phyloP scores from a whole-genome alignment of 2,113 vertebrate species.

The Corydoras sp. region DNA sequence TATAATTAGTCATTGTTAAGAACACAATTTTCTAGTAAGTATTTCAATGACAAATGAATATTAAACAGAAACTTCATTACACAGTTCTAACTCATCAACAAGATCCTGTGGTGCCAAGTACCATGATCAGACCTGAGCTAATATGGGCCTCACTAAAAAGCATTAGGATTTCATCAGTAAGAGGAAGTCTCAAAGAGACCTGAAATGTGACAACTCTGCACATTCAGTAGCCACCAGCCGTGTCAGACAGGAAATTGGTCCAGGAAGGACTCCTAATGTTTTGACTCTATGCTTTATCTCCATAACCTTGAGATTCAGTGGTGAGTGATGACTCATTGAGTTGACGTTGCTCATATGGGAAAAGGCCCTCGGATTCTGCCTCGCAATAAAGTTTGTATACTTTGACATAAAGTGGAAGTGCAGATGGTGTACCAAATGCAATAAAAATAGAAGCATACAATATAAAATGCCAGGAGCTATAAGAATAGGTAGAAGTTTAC shows the following conservation, averaged over 20 bases:
- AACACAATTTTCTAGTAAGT: not conserved
- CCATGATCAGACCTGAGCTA: conserved; percentile 16
- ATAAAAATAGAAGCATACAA: not conserved
- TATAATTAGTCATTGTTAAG: not conserved
- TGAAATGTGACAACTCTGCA: conserved; percentile 35
- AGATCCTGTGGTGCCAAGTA: conserved; percentile 6
- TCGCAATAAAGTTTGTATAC: conserved; percentile 10
- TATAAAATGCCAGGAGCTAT: conserved; percentile 9
- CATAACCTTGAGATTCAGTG: conserved; percentile 37
- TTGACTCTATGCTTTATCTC: conserved; percentile 28
- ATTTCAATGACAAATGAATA: not conserved
- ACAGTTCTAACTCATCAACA: conserved; percentile 11
- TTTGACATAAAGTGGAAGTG: conserved; percentile 7
- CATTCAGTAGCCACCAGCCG: conserved; percentile 31
- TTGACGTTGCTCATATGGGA: conserved; percentile 34
- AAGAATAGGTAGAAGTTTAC: conserved; percentile 1
- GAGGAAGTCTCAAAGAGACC: conserved; percentile 26
- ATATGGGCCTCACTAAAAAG: conserved; percentile 21
- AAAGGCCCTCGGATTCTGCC: conserved; percentile 27
- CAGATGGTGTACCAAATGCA: conserved; percentile 7
- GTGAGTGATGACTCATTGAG: conserved; percentile 24
- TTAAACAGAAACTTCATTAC: conserved; percentile 19
- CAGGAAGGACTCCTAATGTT: conserved; percentile 39
- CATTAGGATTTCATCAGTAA: conserved; percentile 33
- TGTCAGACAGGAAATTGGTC: conserved; percentile 31